These are phyloP conservation scores for Caiman crocodilus DNA, from an alignment of 2,797 vertebrate genomes.

Conservation along the genomic window DNA sequence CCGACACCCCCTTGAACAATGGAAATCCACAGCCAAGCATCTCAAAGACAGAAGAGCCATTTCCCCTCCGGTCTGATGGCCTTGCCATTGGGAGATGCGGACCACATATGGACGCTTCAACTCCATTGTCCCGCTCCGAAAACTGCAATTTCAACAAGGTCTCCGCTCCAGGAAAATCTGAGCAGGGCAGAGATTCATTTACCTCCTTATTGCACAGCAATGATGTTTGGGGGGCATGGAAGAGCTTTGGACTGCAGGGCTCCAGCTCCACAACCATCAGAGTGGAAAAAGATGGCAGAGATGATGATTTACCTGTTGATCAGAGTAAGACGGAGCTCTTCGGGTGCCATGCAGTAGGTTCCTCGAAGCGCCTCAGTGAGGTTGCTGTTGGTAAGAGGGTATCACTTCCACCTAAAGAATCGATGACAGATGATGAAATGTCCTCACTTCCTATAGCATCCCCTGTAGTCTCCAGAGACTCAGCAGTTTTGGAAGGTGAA, in stretches of 20 bases:
- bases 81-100: neutral
- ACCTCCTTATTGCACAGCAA: neutral
- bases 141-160: neutral
- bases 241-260: neutral
- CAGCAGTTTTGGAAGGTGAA: neutral
- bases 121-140: neutral
- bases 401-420: neutral
- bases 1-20: neutral
- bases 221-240: neutral
- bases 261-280: neutral
- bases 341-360: rapidly evolving
- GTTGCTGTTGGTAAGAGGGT: neutral
- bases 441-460: neutral
- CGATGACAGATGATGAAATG: neutral
- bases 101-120: neutral
- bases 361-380: neutral
- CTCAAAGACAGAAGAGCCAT: rapidly evolving
- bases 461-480: neutral
- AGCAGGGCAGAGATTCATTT: neutral
- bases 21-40: neutral
- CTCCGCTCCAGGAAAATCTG: neutral
- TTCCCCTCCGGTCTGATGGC: neutral
- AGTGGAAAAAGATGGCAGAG: neutral
- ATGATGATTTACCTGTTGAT: neutral
- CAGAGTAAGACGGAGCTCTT: neutral